Evolutionary conservation across 2,113 vertebrate species (phyloP).

Genomic region (Dissostichus mawsoni): DNA sequence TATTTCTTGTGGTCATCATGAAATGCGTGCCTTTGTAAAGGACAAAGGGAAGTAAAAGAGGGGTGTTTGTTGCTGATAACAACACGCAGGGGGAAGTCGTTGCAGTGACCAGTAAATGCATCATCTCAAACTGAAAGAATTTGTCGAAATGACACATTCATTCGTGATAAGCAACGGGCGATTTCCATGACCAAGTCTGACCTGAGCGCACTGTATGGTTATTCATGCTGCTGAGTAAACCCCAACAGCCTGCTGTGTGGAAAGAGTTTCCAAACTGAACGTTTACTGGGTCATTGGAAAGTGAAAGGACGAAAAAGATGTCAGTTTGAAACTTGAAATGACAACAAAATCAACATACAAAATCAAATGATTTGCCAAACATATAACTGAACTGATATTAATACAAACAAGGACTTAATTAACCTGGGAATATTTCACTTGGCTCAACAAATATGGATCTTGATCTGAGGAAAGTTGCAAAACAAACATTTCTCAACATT

Average conservation of each 20-base stretch:
- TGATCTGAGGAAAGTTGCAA: too few relatives aligned
- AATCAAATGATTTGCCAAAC: background rate
- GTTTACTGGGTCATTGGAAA: background rate
- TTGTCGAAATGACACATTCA: background rate
- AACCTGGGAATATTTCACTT: background rate
- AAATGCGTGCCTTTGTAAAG: background rate
- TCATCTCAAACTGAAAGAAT: constrained; percentile 5
- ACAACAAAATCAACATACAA: background rate
- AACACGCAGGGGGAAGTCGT: background rate
- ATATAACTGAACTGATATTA: background rate
- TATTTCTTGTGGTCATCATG: background rate
- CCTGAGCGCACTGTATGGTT: background rate
- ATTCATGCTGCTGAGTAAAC: constrained; percentile 23
- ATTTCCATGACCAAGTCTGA: constrained; percentile 1
- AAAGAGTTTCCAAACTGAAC: constrained; percentile 1
- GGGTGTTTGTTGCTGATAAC: background rate
- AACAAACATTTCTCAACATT: background rate
- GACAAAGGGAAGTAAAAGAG: constrained; percentile 6
- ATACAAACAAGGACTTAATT: too few relatives aligned
- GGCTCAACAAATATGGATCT: background rate
- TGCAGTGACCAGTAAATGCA: background rate
- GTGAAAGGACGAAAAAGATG: background rate
- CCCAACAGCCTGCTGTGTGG: background rate
- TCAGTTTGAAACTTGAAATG: background rate
- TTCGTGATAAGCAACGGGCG: background rate